Conservation (phyloP, 1,140 invertebrate species). For the Apolygus lucorum region DNA sequence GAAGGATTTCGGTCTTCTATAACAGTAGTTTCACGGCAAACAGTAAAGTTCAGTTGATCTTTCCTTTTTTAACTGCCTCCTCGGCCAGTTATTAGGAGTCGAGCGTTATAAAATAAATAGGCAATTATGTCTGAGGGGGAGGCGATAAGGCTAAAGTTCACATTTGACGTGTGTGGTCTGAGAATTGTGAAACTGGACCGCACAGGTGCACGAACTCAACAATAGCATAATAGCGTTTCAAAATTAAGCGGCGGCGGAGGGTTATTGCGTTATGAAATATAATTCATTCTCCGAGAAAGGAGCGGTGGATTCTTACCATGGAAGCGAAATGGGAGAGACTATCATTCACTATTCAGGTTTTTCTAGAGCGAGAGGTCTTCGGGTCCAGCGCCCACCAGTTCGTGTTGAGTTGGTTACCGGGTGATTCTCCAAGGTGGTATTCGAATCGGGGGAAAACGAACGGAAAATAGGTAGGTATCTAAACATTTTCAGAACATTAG, state of each 20-base stretch:
- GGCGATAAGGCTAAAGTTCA: background rate
- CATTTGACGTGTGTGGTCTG: background rate
- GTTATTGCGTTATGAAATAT: background rate
- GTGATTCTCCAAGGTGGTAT: too few relatives aligned
- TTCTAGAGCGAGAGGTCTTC: too few relatives aligned
- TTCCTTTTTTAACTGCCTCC: background rate
- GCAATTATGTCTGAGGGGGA: background rate
- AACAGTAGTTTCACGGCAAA: background rate
- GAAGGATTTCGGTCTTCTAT: background rate
- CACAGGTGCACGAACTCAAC: background rate
- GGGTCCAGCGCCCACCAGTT: too few relatives aligned
- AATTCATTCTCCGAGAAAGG: too few relatives aligned
- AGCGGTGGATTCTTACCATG: too few relatives aligned
- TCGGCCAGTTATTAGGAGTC: background rate
- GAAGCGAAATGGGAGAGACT: too few relatives aligned
- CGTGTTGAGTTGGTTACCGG: too few relatives aligned
- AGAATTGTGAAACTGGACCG: background rate
- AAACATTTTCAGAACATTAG: too few relatives aligned
- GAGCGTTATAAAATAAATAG: background rate
- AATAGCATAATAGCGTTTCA: background rate
- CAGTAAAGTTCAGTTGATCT: too few relatives aligned
- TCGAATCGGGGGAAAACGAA: too few relatives aligned
- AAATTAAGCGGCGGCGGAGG: background rate
- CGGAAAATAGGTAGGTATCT: too few relatives aligned
- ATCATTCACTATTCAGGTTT: too few relatives aligned